phyloP scores from a whole-genome alignment of 2,888 invertebrate species.

The Leistus spinibarbis region DNA sequence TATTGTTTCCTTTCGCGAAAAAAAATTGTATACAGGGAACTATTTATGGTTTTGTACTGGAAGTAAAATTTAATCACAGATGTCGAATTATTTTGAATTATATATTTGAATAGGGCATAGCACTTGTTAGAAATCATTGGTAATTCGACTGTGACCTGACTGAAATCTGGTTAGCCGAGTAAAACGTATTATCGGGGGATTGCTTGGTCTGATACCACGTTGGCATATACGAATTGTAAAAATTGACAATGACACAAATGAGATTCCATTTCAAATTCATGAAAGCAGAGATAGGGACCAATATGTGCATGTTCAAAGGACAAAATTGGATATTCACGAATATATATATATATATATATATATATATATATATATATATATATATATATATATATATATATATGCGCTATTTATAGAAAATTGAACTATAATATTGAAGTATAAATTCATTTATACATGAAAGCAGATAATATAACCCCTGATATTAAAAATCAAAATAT shows the following conservation, averaged over 20 bases:
- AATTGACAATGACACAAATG: neutral
- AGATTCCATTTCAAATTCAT: neutral
- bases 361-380: neutral
- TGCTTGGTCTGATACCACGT: neutral
- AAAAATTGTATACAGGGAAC: too few species aligned
- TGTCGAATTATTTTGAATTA: too few species aligned
- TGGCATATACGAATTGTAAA: neutral
- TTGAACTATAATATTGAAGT: neutral
- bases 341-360: neutral
- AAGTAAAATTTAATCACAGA: too few species aligned
- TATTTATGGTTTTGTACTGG: too few species aligned
- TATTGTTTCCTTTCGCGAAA: too few species aligned
- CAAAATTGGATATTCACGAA: neutral
- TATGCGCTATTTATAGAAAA: neutral
- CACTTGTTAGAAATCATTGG: too few species aligned
- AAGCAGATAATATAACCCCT: neutral
- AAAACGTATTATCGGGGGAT: neutral
- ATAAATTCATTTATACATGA: neutral
- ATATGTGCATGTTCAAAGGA: neutral
- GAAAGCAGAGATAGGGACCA: too few species aligned
- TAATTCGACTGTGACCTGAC: neutral
- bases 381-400: neutral
- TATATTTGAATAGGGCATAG: too few species aligned
- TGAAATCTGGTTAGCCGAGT: neutral
- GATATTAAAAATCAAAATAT: neutral